Conservation (phyloP, 2,888 invertebrate genomes). For the Punctoribates punctum region DNA sequence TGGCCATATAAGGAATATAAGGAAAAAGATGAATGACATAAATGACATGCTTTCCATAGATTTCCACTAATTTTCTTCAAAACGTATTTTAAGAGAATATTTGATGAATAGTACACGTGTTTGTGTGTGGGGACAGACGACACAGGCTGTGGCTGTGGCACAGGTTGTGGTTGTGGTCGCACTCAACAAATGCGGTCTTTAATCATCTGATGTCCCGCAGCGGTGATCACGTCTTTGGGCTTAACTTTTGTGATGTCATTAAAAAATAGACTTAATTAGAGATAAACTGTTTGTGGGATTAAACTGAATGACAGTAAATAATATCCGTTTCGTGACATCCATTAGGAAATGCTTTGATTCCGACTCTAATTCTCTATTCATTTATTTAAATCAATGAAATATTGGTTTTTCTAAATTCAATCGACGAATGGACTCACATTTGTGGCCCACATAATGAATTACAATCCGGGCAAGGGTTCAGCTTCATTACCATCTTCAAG, state of each 20-base stretch:
- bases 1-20: too few species aligned
- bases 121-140: background rate
- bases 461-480: too few species aligned
- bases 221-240: background rate
- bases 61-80: too few species aligned
- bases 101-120: background rate
- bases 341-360: background rate
- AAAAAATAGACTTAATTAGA: background rate
- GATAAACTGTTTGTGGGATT: background rate
- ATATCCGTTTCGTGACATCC: background rate
- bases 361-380: background rate
- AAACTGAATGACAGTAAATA: background rate
- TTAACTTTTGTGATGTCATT: background rate
- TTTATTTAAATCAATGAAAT: background rate
- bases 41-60: too few species aligned
- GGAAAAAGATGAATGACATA: too few species aligned
- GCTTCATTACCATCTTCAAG: too few species aligned
- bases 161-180: background rate
- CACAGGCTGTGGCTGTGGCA: background rate
- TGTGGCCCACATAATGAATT: too few species aligned
- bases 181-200: background rate
- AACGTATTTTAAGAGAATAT: too few species aligned
- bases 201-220: background rate
- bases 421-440: too few species aligned
- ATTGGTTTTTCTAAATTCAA: too few species aligned